phyloP scores from a whole-genome alignment of 2,888 invertebrate species.

The Eucera pruinosa region DNA sequence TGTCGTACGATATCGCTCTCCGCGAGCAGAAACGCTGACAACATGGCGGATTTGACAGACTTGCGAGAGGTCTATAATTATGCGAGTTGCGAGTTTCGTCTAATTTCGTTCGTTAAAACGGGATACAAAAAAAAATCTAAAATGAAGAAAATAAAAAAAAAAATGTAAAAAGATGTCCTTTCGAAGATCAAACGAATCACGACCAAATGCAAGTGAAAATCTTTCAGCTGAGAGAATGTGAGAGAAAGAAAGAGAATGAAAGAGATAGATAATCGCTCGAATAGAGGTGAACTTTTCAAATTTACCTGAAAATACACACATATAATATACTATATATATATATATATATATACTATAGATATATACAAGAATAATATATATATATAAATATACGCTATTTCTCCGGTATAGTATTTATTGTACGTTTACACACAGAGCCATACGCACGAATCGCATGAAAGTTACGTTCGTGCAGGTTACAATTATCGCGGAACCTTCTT shows the following conservation, averaged over 20 bases:
- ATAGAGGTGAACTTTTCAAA: constrained; percentile 33
- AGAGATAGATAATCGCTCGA: constrained; percentile 18
- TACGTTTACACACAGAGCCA: constrained; percentile 53
- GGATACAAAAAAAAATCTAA: not conserved
- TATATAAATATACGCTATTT: constrained; percentile 42
- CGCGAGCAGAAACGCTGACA: constrained; percentile 15
- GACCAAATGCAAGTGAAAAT: constrained; percentile 34
- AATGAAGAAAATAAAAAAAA: no score
- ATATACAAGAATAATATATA: constrained; percentile 34
- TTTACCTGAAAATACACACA: constrained; percentile 30
- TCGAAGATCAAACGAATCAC: constrained; percentile 15
- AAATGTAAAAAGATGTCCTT: not conserved
- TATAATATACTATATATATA: constrained; percentile 24
- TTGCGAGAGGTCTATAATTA: not conserved
- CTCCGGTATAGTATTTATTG: constrained; percentile 48
- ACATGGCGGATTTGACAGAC: not conserved
- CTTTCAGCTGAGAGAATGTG: constrained; percentile 15
- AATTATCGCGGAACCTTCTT: constrained; percentile 55
- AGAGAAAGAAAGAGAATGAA: constrained; percentile 3
- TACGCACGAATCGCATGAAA: constrained; percentile 42
- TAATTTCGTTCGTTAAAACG: constrained; percentile 4
- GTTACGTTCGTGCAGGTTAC: constrained; percentile 42
- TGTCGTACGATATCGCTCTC: constrained; percentile 15
- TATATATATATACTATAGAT: constrained; percentile 7
- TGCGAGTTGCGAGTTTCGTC: not conserved